Base-by-base conservation (phyloP, 2,888 invertebrate genomes). In the Synergus japonicus region DNA sequence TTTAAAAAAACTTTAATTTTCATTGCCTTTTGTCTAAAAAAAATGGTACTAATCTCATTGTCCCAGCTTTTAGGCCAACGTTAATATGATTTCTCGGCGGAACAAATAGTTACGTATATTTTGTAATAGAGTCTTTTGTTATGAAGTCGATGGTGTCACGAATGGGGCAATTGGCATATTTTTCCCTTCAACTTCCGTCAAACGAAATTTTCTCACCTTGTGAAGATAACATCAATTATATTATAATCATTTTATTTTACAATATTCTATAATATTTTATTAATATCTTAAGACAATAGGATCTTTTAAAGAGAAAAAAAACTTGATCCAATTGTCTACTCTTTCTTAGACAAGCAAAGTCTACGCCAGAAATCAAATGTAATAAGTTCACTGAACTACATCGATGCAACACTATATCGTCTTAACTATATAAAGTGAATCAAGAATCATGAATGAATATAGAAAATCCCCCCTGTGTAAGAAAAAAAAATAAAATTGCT, bases 41-140 rank as follows among this genome's bases (percentile, higher is more conserved):
- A 37, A 49, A 49, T 49, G 0, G 29, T 37, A 73, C 49, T 73
- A 73, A 73, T 73, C 69, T 37, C n/a, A 73, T 73, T 73, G 69
- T 73, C 46, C 49, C 37, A 37, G 4, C 29, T 73, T 73, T 73
- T 54, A 73, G 69, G 69, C 69, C 69, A 49, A 73, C 69, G 3
- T 73, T 54, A 73, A 73, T 73, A 73, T 54, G n/a, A 54, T 54
- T 73, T 73, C 49, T 49, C 49, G 69, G 69, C 69, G 69, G 69
- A 73, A 73, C 69, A 73, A 54, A 73, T 73, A 73, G 69, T 73
- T 54, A 73, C 54, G 49, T 29, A 73, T 73, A 73, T 73, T 73
- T 73, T 73, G 69, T 73, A 73, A 73, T 46, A 73, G 37, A 73
- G 15, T 46, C 29, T 49, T 54, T 69, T 73, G 69, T 73, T 73